Conservation (phyloP, 2,888 invertebrate genomes). For the Synanthedon formicaeformis region DNA sequence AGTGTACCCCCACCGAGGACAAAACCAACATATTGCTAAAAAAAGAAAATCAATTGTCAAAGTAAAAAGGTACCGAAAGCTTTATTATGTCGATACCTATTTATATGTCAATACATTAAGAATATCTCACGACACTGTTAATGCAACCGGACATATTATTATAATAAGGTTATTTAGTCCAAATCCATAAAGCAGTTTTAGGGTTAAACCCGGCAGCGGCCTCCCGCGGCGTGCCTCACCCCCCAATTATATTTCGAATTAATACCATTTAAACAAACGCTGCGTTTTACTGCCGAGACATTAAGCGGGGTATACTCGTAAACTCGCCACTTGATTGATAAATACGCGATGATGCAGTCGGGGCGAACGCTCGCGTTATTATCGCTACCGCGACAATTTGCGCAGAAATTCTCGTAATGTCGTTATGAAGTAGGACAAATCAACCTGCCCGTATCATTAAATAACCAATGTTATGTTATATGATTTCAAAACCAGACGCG, state of each 20-base stretch:
- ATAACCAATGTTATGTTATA: slow-evolving; percentile 1
- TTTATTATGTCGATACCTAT: no score
- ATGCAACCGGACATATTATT: neutral
- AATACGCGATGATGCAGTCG: slow-evolving; percentile 20
- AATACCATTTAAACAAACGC: slow-evolving; percentile 32
- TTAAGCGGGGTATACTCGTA: slow-evolving; percentile 37
- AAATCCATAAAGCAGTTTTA: slow-evolving; percentile 31
- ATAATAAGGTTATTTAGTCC: neutral
- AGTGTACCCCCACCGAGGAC: no score
- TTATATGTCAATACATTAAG: no score
- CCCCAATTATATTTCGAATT: slow-evolving; percentile 32
- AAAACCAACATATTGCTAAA: no score
- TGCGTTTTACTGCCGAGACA: slow-evolving; percentile 27
- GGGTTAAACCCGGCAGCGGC: slow-evolving; percentile 43
- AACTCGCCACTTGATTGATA: slow-evolving; percentile 49
- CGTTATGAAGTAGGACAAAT: neutral
- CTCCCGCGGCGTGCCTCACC: slow-evolving; percentile 38
- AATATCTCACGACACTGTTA: slow-evolving; percentile 1
- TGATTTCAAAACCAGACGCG: neutral
- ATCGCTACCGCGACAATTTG: slow-evolving; percentile 23
- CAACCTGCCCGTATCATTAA: slow-evolving; percentile 1
- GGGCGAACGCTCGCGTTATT: slow-evolving; percentile 34
- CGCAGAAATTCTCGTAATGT: slow-evolving; percentile 7
- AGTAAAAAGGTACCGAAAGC: no score
- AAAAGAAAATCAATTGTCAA: no score